A percentile compares a stretch with the other conserved stretches of the same genome.
Conservation (phyloP, 1,140 invertebrate genomes). For the Marisa cornuarietis region DNA sequence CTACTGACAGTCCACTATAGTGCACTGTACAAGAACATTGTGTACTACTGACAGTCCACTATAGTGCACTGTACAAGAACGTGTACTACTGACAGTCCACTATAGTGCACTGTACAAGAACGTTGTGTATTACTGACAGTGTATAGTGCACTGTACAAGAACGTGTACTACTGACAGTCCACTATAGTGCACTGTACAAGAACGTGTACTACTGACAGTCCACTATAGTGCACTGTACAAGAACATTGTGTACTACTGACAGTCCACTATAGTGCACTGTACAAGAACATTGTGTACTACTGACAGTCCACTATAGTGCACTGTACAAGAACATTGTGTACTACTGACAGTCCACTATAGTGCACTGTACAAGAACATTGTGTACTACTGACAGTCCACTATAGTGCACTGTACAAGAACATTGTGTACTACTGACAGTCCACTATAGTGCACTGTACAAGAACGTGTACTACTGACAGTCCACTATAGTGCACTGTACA, state of each 20-base stretch:
- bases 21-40: not conserved
- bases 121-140: too few species aligned
- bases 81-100: not conserved
- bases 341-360: not conserved
- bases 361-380: not conserved
- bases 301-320: too few species aligned
- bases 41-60: too few species aligned
- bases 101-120: not conserved
- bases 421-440: not conserved
- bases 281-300: too few species aligned
- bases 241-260: not conserved
- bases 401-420: not conserved
- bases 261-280: not conserved
- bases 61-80: not conserved
- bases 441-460: not conserved
- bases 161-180: not conserved
- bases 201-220: too few species aligned
- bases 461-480: too few species aligned
- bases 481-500: not conserved
- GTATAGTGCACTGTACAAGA: not conserved
- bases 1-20: not conserved
- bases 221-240: not conserved
- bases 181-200: not conserved
- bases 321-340: not conserved
- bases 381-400: too few species aligned